Evolutionary conservation across 30 jellyfish, hydroid and myxozoan genomes (phyloP), one percentile per base, ranked within the genome.

Genomic region (Turritopsis rubra): DNA sequence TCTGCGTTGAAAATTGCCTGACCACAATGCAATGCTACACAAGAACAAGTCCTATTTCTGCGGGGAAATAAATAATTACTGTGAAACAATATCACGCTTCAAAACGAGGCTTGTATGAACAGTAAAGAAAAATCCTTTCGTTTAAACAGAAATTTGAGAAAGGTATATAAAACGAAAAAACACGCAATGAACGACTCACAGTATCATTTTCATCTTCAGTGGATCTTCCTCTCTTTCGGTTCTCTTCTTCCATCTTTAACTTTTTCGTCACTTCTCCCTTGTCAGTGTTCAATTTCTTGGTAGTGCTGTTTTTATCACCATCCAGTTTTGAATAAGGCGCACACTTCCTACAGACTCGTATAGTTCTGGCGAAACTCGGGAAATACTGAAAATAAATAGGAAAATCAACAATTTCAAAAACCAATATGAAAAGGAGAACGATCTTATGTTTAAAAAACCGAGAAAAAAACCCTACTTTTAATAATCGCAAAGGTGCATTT

Each of bases 401-500:
- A 18, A 68, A 68, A 68, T 27, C 28, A 68, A 68, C 30, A 19
- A 68, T 7, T 8, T n/a, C 16, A 8, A 27, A 9, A 68, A 68
- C 31, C 77, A 68, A 68, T 68, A 68, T 1, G 60, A 41, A 41
- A 41, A 41, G 60, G 5, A 41, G 60, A 5, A 41, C 13, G 60
- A 41, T 13, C 9, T 41, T 41, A 41, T n/a, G n/a, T n/a, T n/a
- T n/a, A n/a, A n/a, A n/a, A n/a, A 41, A 41, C 5, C 13, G 60
- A 3, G 60, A 41, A 41, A 68, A 68, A 68, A n/a, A 22, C 73
- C 22, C 22, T 68, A 68, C 77, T 22, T 68, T 23, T 68, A 68
- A 68, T 27, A 68, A 68, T n/a, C 77, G 77, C 77, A 68, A 68
- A 1, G 77, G 77, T 7, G 77, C 28, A 68, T 68, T 68, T 68